Evolutionary conservation across 2,797 vertebrate species (phyloP), one percentile per base, ranked within the genome.

Genomic region (Gymnoscopelus braueri): DNA sequence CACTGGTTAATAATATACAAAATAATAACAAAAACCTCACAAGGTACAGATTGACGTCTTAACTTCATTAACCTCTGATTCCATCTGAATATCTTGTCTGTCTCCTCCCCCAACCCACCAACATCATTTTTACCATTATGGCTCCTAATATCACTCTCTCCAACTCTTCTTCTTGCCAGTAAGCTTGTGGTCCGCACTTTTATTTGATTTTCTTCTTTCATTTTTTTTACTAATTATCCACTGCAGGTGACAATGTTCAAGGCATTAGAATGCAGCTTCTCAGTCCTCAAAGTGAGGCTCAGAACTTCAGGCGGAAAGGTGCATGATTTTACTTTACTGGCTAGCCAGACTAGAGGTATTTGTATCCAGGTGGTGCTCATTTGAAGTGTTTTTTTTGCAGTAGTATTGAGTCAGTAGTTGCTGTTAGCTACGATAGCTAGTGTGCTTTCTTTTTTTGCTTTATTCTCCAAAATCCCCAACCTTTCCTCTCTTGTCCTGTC

Each of bases 291-390:
- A 85, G 63, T 79, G 91, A 91, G 82, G 74, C 78, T 77, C 74
- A 87, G 81, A 88, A 72, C 89, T 84, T 74, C 91, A 87, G 61
- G 82, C 64, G 67, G 74, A 93, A 88, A 94, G 93, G 93, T 94
- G 93, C 91, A 84, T 86, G 75, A 72, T 77, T 89, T 88, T 56
- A 65, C 60, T 69, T 79, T 87, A 74, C 61, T 80, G 23, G 39
- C 62, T 88, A 88, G 74, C 44, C 58, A 67, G 61, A 53, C 52
- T 64, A 79, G 68, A 82, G 63, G 54, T 78, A 59, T 85, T 59
- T 70, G 65, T 72, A 58, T 61, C 51, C 52, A 77, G 63, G 75
- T 67, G 47, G 39, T 66, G 63, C 63, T 80, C 72, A 62, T n/a
- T 69, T 63, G 49, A 67, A 60, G 52, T 79, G 52, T 64, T 76